phyloP scores from a whole-genome alignment of 2,797 vertebrate genomes.

The Macroramphosus scolopax region DNA sequence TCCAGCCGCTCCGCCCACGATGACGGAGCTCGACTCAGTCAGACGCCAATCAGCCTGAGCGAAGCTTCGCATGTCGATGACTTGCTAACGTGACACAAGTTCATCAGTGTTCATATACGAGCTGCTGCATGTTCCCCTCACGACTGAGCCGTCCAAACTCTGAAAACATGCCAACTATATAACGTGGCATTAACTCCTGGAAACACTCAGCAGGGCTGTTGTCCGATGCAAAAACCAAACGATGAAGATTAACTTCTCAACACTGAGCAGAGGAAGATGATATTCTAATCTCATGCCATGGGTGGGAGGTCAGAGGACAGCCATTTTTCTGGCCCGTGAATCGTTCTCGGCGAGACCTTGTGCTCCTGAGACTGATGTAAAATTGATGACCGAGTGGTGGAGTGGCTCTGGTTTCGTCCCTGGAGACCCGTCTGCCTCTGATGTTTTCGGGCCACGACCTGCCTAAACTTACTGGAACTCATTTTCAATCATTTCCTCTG shows the following conservation, averaged over 20 bases:
- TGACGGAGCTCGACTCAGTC: too few relatives aligned
- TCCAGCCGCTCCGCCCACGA: too few relatives aligned
- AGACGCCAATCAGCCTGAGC: too few relatives aligned
- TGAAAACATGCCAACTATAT: too few relatives aligned
- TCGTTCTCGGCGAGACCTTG: slow-evolving; percentile 53
- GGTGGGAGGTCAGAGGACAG: slow-evolving; percentile 50
- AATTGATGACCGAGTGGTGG: slow-evolving; percentile 65
- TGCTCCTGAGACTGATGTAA: slow-evolving; percentile 59
- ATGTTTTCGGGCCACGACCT: slow-evolving; percentile 62
- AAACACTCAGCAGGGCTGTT: too few relatives aligned
- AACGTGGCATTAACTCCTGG: too few relatives aligned
- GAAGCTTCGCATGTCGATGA: too few relatives aligned
- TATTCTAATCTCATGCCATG: slow-evolving; percentile 45
- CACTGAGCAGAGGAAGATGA: slow-evolving; percentile 29
- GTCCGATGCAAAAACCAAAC: too few relatives aligned
- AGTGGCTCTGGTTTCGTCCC: slow-evolving; percentile 56
- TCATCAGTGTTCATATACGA: too few relatives aligned
- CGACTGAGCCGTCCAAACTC: too few relatives aligned
- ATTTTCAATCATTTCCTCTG: slow-evolving; percentile 37
- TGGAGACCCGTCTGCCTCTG: slow-evolving; percentile 45
- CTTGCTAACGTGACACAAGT: too few relatives aligned
- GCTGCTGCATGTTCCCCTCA: too few relatives aligned
- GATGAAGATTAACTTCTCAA: slow-evolving; percentile 51
- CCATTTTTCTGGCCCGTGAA: slow-evolving; percentile 66
- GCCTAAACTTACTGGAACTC: slow-evolving; percentile 58